Base-by-base conservation (phyloP, 2,797 vertebrate species). In the Nannoperca australis region DNA sequence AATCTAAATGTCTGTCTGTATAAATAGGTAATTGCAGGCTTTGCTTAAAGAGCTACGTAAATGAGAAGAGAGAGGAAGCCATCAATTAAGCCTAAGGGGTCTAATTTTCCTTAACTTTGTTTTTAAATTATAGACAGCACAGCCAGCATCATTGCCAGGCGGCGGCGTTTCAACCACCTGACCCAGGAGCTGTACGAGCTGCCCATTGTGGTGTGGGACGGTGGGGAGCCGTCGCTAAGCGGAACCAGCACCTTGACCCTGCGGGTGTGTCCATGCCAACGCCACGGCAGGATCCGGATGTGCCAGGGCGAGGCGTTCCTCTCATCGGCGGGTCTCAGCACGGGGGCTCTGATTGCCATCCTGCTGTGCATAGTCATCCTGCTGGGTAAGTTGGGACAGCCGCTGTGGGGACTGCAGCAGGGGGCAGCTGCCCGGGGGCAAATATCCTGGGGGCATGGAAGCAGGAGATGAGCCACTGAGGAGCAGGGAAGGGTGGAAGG, bases 301-400 rank as follows among this genome's bases (percentile, higher is more conserved):
- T 99, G 98, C 93, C 97, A 97, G 12, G 92, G 96, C 0, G 96
- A 99, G 91, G 97, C 97, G 0, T 98, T 99, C 90, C 96, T 99
- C 56, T 97, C 97, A 65, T 97, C 98, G 0, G 97, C 98, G 0
- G 98, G 98, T 4, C 94, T 99, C 92, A 99, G 98, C 93, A 99
- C 98, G 0, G 98, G 98, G 53, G 98, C 98, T 10, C 94, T 99
- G 85, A 97, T 99, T 0, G 98, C 98, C 67, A 99, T 99, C 89
- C 95, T 99, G 61, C 96, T 99, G 73, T 99, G 98, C 86, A 95
- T 99, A 63, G 76, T 99, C 92, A 98, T 99, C 90, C 95, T 99
- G 81, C 95, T 99, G n/a, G 97, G 98, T 99, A 88, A 96, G 97
- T 85, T 44, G 70, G 78, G 70, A 63, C 56, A 51, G 77, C 8